Conservation (phyloP, 2,113 vertebrate species). For the Ceratotherium simum region DNA sequence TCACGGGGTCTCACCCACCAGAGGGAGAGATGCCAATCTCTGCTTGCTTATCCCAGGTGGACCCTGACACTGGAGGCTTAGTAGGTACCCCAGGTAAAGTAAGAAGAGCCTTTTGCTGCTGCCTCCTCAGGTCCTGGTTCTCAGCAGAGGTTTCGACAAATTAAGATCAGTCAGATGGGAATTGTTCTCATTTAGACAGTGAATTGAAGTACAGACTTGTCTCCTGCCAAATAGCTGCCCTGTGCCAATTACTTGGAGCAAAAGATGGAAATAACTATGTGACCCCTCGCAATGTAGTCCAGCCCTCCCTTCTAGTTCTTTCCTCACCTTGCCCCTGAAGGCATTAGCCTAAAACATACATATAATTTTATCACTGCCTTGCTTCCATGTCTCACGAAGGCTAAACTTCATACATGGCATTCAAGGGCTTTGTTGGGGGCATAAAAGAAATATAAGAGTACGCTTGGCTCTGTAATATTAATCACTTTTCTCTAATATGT, state of each 20-base stretch:
- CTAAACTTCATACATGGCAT: accelerated
- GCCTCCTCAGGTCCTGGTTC: not conserved
- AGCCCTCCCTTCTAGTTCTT: not conserved
- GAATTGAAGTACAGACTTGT: not conserved
- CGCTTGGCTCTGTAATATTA: not conserved
- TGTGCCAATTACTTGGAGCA: not conserved
- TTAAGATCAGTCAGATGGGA: not conserved
- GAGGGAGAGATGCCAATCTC: not conserved
- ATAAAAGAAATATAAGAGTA: not conserved
- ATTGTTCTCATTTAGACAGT: not conserved
- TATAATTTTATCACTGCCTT: not conserved
- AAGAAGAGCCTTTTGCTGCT: not conserved
- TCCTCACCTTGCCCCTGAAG: not conserved
- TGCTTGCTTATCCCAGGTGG: accelerated
- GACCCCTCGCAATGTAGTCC: not conserved
- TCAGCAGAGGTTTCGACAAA: not conserved
- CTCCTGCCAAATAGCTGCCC: not conserved
- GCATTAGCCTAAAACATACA: accelerated
- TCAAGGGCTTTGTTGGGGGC: not conserved
- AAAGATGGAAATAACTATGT: not conserved
- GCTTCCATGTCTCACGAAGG: not conserved
- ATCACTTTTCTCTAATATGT: not conserved
- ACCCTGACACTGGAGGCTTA: not conserved
- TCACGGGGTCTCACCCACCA: not conserved
- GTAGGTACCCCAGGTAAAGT: not conserved